Conservation (phyloP, 2,888 invertebrate genomes). For the Ommatoiulus sabulosus region DNA sequence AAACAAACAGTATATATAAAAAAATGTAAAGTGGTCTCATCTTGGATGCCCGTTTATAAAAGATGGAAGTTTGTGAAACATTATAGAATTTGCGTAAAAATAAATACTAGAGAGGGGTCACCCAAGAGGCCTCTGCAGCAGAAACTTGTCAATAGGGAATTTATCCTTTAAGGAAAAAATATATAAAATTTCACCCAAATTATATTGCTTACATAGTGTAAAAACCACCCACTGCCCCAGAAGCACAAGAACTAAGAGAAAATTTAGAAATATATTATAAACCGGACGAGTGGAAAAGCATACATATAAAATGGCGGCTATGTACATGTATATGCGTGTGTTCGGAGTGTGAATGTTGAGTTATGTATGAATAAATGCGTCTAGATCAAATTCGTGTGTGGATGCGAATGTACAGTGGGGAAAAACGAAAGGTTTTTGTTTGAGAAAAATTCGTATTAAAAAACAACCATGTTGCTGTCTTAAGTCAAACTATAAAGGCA, state of each 20-base stretch:
- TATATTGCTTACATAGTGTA: conserved; percentile 10
- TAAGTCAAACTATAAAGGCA: conserved; percentile 48
- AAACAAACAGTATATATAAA: background rate
- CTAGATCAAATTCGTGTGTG: background rate
- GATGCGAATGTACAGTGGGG: conserved; percentile 32
- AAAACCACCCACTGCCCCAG: conserved; percentile 39
- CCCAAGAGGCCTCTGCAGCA: background rate
- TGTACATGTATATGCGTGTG: conserved; percentile 54
- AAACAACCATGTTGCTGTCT: conserved; percentile 24
- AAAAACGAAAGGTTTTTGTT: conserved; percentile 16
- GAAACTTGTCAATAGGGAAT: conserved; percentile 28
- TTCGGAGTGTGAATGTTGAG: conserved; percentile 28
- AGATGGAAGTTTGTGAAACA: background rate
- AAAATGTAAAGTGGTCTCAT: conserved; percentile 34
- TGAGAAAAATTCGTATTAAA: conserved; percentile 45
- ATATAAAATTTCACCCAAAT: conserved; percentile 31
- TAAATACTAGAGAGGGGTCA: background rate
- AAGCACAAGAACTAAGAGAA: background rate
- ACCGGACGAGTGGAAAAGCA: conserved; percentile 21
- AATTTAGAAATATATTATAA: conserved; percentile 4
- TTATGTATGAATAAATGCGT: conserved; percentile 50
- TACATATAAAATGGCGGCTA: conserved; percentile 51
- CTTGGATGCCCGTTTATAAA: background rate
- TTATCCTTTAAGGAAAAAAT: background rate
- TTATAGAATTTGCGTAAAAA: background rate